phyloP scores from a whole-genome alignment of 2,113 vertebrate species.

The Lasiurus borealis region DNA sequence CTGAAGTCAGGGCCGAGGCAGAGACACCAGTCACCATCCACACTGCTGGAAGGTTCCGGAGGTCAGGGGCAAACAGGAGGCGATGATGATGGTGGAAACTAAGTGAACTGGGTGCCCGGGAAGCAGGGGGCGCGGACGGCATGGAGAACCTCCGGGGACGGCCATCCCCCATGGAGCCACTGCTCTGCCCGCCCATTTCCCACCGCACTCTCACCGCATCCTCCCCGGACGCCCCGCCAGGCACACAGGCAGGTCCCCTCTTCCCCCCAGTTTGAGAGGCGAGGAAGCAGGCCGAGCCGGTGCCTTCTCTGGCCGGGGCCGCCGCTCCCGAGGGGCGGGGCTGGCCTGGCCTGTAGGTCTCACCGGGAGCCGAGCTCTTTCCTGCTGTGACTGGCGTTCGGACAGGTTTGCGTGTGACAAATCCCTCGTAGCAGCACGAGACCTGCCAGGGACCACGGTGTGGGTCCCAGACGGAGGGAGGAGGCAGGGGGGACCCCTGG shows the following conservation, averaged over 20 bases:
- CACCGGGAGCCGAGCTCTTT: rapidly evolving
- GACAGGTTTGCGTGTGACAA: background rate
- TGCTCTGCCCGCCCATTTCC: background rate
- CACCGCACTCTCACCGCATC: rapidly evolving
- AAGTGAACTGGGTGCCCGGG: rapidly evolving
- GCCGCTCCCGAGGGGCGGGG: rapidly evolving
- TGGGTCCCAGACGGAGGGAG: background rate
- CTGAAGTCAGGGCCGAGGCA: background rate
- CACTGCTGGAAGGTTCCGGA: background rate
- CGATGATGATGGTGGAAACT: rapidly evolving
- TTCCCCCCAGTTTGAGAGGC: rapidly evolving
- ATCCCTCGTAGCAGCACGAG: background rate
- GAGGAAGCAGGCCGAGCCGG: background rate
- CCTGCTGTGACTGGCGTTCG: rapidly evolving
- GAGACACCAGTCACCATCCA: background rate
- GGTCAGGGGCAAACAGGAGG: background rate
- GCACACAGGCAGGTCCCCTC: rapidly evolving
- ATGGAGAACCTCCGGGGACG: rapidly evolving
- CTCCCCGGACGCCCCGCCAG: background rate
- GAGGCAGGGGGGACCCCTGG: background rate
- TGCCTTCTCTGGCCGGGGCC: background rate
- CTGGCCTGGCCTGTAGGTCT: rapidly evolving
- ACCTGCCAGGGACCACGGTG: background rate
- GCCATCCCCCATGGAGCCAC: rapidly evolving
- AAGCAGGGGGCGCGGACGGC: rapidly evolving